Percentiles rank a stretch among this genome's conserved stretches.
Conservation (phyloP, 2,113 vertebrate genomes). For the Etheostoma cragini region DNA sequence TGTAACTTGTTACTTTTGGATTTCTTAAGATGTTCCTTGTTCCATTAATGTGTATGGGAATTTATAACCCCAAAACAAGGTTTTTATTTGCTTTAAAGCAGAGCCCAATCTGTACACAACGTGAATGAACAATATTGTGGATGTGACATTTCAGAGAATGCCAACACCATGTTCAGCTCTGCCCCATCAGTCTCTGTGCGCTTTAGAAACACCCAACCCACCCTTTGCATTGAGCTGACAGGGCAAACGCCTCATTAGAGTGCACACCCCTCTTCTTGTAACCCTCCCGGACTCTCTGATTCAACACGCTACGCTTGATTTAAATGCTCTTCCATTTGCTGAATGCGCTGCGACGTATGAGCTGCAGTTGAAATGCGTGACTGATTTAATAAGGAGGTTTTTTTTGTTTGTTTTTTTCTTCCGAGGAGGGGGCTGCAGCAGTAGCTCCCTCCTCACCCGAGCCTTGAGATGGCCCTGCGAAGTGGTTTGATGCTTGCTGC, state of each 20-base stretch:
- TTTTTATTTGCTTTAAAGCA: not conserved
- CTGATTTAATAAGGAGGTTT: constrained; percentile 72
- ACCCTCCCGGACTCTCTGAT: constrained; percentile 29
- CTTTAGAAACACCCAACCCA: constrained; percentile 34
- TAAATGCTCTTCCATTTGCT: constrained; percentile 50
- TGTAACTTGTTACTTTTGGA: not conserved
- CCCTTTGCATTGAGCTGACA: constrained; percentile 51
- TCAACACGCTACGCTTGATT: constrained; percentile 55
- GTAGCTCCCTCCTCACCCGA: constrained; percentile 23
- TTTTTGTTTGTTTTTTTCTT: not conserved
- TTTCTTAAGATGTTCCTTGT: not conserved
- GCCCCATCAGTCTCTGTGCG: not conserved
- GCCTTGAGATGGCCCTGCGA: constrained; percentile 34
- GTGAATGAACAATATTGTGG: constrained; percentile 21
- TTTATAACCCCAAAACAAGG: not conserved
- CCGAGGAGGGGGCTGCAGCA: constrained; percentile 51
- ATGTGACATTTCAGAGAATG: constrained; percentile 63
- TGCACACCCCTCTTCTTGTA: constrained; percentile 23
- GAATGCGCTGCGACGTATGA: constrained; percentile 62
- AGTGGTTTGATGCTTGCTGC: constrained; percentile 57
- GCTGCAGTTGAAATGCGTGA: constrained; percentile 65
- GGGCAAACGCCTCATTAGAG: constrained; percentile 61
- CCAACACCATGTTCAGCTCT: constrained; percentile 29
- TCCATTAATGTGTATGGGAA: not conserved
- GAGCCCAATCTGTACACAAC: constrained; percentile 28